Evolutionary conservation across 1,140 invertebrate genomes (phyloP).

Genomic region (Musca vetustissima): DNA sequence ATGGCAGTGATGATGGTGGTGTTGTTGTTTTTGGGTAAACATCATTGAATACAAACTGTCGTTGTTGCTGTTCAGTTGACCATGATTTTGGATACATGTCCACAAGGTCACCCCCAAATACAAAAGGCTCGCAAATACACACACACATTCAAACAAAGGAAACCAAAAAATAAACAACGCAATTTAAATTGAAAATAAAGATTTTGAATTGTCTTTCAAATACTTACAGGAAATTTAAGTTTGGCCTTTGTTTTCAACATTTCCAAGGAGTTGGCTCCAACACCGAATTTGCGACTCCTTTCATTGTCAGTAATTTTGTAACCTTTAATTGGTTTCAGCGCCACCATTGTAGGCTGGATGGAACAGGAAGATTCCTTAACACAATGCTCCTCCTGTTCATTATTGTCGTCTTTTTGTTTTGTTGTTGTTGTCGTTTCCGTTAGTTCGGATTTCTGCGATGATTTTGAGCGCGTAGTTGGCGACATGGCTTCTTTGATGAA

Average conservation of each 20-base stretch:
- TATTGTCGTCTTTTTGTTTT: background rate
- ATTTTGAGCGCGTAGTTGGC: constrained; percentile 43
- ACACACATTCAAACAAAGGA: background rate
- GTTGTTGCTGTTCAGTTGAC: background rate
- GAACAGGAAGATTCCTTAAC: background rate
- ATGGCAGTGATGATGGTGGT: too few species aligned
- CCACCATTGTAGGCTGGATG: background rate
- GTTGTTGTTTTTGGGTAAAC: too few species aligned
- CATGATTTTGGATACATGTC: background rate
- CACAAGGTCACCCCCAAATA: background rate
- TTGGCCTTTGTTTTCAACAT: constrained; percentile 68
- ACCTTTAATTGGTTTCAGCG: constrained; percentile 60
- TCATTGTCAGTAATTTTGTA: constrained; percentile 71
- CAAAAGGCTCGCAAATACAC: too few species aligned
- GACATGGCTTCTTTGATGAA: constrained; percentile 50
- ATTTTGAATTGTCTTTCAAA: background rate
- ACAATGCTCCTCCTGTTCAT: too few species aligned
- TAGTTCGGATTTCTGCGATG: constrained; percentile 26
- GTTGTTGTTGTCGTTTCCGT: background rate
- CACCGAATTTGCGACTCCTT: constrained; percentile 66
- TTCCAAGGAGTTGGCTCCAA: constrained; percentile 65
- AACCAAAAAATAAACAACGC: constrained; percentile 3
- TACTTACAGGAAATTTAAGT: constrained; percentile 68
- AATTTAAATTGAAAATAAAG: background rate
- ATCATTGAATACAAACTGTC: too few species aligned